Base-by-base conservation (phyloP, 53 echinoderm and acorn worm species). In the Stichopus horrens region DNA sequence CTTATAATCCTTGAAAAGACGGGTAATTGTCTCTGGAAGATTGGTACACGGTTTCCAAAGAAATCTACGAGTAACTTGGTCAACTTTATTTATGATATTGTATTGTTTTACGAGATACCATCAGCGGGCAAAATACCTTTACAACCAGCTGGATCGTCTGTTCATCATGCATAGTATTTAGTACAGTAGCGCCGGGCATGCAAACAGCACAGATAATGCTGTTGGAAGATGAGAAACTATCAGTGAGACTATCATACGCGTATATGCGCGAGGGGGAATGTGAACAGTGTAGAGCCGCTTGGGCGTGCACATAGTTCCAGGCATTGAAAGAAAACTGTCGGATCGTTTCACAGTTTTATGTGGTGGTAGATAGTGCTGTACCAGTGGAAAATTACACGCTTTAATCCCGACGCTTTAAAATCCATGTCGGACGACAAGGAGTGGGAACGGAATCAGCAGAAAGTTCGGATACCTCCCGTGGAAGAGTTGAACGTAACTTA, bases 71-170 rank as follows among this genome's bases (percentile, higher is more conserved):
- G 19, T 71, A 71, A 7, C 7, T 71, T 71, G 71, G 71, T 18
- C 71, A 20, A 71, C 19, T 71, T 71, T 71, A 18, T 13, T 16
- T n/a, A 71, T 71, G 21, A 71, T 7, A 71, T 71, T 71, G 71
- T 71, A 18, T n/a, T 71, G 19, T 71, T 71, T 71, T 71, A 71
- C 71, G 5, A 71, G 71, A 19, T 18, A 71, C 18, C 71, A 18
- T 71, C 4, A 18, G 71, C n/a, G 71, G 19, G 71, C 71, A 71
- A 71, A 71, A 71, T 71, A 71, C 71, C 71, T 71, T 71, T 18
- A 71, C 18, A 71, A 71, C 71, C 71, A 71, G 71, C 71, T 71
- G 71, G 71, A 71, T 71, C n/a, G 71, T 71, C 71, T 59, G 71
- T 71, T 20, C n/a, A 20, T 37, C 18, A 71, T n/a, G n/a, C n/a